Evolutionary conservation across 2,797 vertebrate genomes (phyloP).

Genomic region (Sitta carolinensis): DNA sequence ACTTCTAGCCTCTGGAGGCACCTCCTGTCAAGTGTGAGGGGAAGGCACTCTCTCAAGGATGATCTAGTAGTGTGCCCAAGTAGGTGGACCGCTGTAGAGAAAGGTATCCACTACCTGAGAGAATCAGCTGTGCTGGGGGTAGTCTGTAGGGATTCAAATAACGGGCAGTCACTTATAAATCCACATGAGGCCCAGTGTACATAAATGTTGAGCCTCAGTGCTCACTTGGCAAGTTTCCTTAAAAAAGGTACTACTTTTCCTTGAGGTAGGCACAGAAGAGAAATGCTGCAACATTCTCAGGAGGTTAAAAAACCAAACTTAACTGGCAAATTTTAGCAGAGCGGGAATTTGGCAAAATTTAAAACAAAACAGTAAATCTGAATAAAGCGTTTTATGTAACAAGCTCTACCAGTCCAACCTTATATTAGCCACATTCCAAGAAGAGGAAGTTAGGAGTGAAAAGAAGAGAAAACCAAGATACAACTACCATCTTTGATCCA

Average conservation of each 20-base stretch:
- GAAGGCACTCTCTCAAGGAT: background rate
- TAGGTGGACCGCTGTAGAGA: accelerated
- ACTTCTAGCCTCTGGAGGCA: background rate
- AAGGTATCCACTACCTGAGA: background rate
- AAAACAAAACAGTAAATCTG: background rate
- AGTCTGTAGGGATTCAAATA: background rate
- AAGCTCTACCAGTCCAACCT: background rate
- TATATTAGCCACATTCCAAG: background rate
- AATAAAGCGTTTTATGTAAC: background rate
- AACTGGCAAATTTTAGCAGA: background rate
- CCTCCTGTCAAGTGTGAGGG: background rate
- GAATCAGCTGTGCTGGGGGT: background rate
- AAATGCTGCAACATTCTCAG: background rate
- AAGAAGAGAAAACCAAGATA: background rate
- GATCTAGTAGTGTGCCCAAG: accelerated
- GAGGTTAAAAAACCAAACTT: background rate
- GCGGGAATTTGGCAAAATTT: background rate
- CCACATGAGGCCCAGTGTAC: background rate
- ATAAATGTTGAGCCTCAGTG: background rate
- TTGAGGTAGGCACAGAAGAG: background rate
- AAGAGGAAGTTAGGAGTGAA: background rate
- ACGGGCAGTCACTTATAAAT: background rate
- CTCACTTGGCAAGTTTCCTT: background rate
- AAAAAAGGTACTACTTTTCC: background rate
- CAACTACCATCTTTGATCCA: background rate